Base-by-base conservation (phyloP, 2,113 vertebrate species). In the Gymnarchus niloticus region DNA sequence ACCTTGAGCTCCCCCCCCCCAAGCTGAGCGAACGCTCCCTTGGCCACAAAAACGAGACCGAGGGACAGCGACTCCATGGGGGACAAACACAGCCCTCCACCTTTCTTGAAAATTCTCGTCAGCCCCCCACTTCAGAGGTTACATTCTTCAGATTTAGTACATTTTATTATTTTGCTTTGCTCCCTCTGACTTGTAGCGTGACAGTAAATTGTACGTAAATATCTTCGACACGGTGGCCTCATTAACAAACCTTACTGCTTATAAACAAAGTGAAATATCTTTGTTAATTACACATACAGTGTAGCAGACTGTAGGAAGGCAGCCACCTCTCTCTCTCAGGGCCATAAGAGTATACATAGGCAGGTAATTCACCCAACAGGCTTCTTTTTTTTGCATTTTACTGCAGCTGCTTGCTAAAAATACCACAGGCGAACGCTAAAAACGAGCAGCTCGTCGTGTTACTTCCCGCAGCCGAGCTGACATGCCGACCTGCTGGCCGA, bases 371-470 rank as follows among this genome's bases (percentile, higher is more conserved):
- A 69, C 25, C 48, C 25, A 48, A 46, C 57, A 82, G 57, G 54
- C 17, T 54, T 23, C 57, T 28, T 65, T 17, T 48, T 86, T 21
- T 82, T 3, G 48, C 83, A 86, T 86, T 65, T 76, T 56, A 78
- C 41, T 76, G 52, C 61, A 57, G 51, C 51, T 52, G 37, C 57
- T 77, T 83, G 69, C 81, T 83, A 86, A 86, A 73, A 73, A 86
- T 86, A 82, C 14, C 46, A 12, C 44, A 51, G 81, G 19, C 49
- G 25, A 65, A 8, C 23, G 46, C 23, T 17, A n/a, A 28, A 54
- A 59, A 21, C 51, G 4, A 78, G 57, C 17, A 57, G 33, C 65
- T 3, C 52, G 41, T 4, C 46, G 54, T 33, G n/a, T 23, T 33
- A 37, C 65, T 57, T 41, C 65, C 52, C 1, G 4, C 21, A 54